Evolutionary conservation across 2,113 vertebrate species (phyloP).

Genomic region (Epinephelus lanceolatus): DNA sequence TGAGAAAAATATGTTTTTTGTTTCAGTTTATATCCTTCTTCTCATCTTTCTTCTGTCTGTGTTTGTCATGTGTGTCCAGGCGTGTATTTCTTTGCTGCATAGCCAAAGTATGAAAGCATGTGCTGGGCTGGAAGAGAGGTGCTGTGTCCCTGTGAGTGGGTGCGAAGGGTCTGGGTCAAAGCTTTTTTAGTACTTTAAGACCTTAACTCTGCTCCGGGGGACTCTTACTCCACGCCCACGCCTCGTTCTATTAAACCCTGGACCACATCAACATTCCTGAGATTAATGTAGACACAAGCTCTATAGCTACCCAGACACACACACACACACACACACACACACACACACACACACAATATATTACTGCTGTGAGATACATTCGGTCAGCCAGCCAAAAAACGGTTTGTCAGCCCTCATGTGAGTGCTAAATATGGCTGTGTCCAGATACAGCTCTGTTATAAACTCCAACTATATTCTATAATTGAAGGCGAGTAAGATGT

Average conservation of each 20-base stretch:
- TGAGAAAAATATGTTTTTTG: slow-evolving; percentile 22
- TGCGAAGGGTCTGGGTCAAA: slow-evolving; percentile 65
- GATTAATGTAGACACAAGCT: slow-evolving; percentile 55
- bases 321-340: slow-evolving; percentile 5
- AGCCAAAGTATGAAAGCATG: slow-evolving; percentile 48
- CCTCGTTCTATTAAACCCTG: slow-evolving; percentile 63
- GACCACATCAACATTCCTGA: slow-evolving; percentile 67
- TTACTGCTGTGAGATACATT: slow-evolving; percentile 25
- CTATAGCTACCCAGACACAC: slow-evolving; percentile 34
- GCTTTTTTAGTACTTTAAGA: slow-evolving; percentile 67
- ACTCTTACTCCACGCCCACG: slow-evolving; percentile 70
- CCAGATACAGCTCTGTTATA: background rate
- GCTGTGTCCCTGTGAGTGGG: slow-evolving; percentile 65
- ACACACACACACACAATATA: slow-evolving; percentile 29
- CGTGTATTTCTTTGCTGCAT: slow-evolving; percentile 22
- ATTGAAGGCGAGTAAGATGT: slow-evolving; percentile 4
- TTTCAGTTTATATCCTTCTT: slow-evolving; percentile 10
- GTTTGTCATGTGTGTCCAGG: slow-evolving; percentile 15
- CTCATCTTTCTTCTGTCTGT: background rate
- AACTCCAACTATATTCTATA: background rate
- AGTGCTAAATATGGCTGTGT: slow-evolving; percentile 14
- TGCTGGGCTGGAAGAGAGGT: slow-evolving; percentile 33
- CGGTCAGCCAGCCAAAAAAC: background rate
- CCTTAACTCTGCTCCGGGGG: slow-evolving; percentile 63
- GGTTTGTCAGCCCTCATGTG: slow-evolving; percentile 7